Base-by-base conservation (phyloP, 2,113 vertebrate species). In the Kryptolebias marmoratus region DNA sequence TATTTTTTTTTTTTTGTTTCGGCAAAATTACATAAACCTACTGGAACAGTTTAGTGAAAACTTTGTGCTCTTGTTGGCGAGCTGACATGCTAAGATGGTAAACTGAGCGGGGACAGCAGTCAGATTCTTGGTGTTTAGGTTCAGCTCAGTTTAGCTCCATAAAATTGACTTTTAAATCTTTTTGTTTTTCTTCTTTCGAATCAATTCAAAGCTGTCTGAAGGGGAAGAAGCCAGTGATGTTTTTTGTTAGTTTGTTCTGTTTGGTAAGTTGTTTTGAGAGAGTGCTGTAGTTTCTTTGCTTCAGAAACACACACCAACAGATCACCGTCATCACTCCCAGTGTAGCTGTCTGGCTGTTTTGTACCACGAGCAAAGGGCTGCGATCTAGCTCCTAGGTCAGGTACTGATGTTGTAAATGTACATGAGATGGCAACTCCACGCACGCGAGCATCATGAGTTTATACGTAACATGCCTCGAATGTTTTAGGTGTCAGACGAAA, bases 321-420 rank as follows among this genome's bases (percentile, higher is more conserved):
- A 42, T 72, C 79, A 77, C 65, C 71, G 31, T 77, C 42, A 0
- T 82, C 85, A 87, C 89, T 90, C 88, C 88, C 72, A 49, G 63
- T 73, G 67, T 78, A 67, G 81, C 81, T 62, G 71, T 82, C 22
- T 65, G 79, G 53, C 75, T 27, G 3, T 36, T 36, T 36, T 7
- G 36, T 36, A 36, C 36, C 36, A 36, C 7, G 61, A 68, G 74
- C 73, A 54, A 70, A 83, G 70, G 75, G 82, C 79, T 70, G 68
- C 47, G 53, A 58, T 36, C 4, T 11, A 63, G 68, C 78, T 88
- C 74, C 63, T 49, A 10, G 80, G 81, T 73, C 84, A 85, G 87
- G 85, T 89, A 85, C 87, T 39, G 53, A 68, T 87, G 86, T 85
- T 81, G 78, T 90, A 85, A 84, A 87, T 86, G 79, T 84, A 76